A percentile compares a stretch with the other conserved stretches of the same genome.
These are phyloP conservation scores for Poeciliopsis infans DNA, from an alignment of 2,797 vertebrate species.

Conservation along the genomic window DNA sequence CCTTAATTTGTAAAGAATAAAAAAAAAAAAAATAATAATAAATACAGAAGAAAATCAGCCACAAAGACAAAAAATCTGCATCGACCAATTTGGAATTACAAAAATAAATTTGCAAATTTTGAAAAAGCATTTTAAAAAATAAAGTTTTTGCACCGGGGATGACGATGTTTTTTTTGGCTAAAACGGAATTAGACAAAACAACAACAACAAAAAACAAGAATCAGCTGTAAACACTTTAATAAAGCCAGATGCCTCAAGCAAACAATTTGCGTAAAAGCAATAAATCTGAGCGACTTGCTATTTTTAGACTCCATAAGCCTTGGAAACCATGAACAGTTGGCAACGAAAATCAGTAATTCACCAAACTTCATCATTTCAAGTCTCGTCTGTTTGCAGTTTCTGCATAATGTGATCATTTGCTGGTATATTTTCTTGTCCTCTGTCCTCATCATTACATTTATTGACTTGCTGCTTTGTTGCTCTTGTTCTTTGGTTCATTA, in stretches of 20 bases:
- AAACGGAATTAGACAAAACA: background rate
- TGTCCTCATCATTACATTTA: constrained; percentile 24
- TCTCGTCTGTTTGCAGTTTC: constrained; percentile 22
- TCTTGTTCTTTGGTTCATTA: constrained; percentile 14
- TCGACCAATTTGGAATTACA: too few relatives aligned
- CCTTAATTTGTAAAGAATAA: background rate
- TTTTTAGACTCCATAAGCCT: constrained; percentile 45
- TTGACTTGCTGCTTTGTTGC: constrained; percentile 15
- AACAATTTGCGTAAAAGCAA: constrained; percentile 33
- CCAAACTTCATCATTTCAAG: constrained; percentile 16
- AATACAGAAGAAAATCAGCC: background rate
- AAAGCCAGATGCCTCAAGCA: constrained; percentile 42
- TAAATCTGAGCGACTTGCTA: constrained; percentile 54
- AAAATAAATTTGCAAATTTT: too few relatives aligned
- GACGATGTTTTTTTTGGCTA: too few relatives aligned
- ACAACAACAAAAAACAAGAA: background rate
- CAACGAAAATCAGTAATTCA: constrained; percentile 37
- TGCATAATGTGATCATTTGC: constrained; percentile 27
- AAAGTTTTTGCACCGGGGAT: too few relatives aligned
- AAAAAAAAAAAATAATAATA: background rate
- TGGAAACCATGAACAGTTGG: constrained; percentile 42
- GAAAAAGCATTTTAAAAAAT: too few relatives aligned
- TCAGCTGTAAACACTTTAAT: constrained; percentile 39
- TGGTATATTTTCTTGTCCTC: constrained; percentile 34
- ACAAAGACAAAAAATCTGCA: background rate